Conservation (phyloP, 1,140 invertebrate species). For the Apis dorsata region DNA sequence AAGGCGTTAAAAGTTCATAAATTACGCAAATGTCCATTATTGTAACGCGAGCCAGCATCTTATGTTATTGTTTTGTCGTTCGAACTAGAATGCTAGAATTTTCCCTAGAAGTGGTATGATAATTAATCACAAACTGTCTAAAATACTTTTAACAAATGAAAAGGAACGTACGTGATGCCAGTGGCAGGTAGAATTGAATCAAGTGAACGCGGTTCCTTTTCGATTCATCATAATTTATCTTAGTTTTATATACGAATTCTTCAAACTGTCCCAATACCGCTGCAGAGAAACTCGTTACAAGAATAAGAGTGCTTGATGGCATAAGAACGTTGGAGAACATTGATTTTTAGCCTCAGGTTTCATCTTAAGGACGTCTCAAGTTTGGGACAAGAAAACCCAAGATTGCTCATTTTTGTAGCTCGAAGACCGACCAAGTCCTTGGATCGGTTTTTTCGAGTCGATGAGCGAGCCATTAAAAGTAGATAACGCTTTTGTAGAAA, state of each 20-base stretch:
- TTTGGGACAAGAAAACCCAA: neutral
- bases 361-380: neutral
- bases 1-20: too few species aligned
- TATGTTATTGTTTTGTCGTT: neutral
- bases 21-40: neutral
- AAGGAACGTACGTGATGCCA: neutral
- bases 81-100: neutral
- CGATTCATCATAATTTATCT: slow-evolving; percentile 15
- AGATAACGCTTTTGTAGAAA: neutral
- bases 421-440: neutral
- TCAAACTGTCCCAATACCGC: neutral
- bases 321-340: neutral
- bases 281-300: neutral
- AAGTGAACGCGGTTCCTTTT: neutral
- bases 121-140: neutral
- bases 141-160: neutral
- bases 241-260: neutral
- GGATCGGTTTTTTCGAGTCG: neutral
- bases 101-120: neutral
- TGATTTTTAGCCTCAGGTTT: neutral
- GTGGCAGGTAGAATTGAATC: neutral
- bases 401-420: neutral
- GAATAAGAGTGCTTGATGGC: neutral
- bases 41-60: neutral
- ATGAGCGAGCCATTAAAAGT: neutral